phyloP scores from a whole-genome alignment of 2,888 invertebrate genomes.

The Rutpela maculata region DNA sequence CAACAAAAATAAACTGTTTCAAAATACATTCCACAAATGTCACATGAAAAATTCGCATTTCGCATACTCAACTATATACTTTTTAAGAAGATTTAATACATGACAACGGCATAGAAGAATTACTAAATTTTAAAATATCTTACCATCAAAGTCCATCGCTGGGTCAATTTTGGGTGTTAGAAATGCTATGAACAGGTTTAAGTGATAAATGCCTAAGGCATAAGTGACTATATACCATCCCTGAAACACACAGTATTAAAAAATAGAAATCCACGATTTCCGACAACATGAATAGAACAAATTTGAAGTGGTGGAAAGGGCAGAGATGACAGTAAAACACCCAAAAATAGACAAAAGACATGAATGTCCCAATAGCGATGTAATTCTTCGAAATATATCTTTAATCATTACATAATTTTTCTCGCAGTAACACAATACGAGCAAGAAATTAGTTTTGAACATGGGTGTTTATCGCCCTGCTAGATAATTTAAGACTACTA shows the following conservation, averaged over 20 bases:
- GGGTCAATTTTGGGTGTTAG: constrained; percentile 99
- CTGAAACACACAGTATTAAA: constrained; percentile 74
- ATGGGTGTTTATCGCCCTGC: too few species aligned
- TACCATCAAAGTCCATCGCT: constrained; percentile 94
- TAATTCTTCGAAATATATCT: background rate
- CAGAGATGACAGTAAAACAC: constrained; percentile 45
- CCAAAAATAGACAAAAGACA: background rate
- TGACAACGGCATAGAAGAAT: too few species aligned
- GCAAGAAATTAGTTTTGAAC: too few species aligned
- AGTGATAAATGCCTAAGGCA: constrained; percentile 98
- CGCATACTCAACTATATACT: too few species aligned
- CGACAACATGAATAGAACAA: constrained; percentile 11
- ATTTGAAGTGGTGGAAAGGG: constrained; percentile 63
- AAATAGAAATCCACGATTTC: background rate
- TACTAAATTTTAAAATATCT: constrained; percentile 63
- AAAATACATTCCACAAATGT: too few species aligned
- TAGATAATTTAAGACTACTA: too few species aligned
- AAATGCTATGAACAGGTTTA: constrained; percentile 99
- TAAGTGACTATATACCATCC: constrained; percentile 99
- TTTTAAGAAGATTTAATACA: too few species aligned
- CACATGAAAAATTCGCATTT: too few species aligned
- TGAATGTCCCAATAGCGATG: constrained; percentile 21
- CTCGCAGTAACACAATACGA: too few species aligned
- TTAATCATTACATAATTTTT: too few species aligned
- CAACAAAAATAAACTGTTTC: too few species aligned